Conservation (phyloP, 2,888 invertebrate species). For the Orchesellides sinensis region DNA sequence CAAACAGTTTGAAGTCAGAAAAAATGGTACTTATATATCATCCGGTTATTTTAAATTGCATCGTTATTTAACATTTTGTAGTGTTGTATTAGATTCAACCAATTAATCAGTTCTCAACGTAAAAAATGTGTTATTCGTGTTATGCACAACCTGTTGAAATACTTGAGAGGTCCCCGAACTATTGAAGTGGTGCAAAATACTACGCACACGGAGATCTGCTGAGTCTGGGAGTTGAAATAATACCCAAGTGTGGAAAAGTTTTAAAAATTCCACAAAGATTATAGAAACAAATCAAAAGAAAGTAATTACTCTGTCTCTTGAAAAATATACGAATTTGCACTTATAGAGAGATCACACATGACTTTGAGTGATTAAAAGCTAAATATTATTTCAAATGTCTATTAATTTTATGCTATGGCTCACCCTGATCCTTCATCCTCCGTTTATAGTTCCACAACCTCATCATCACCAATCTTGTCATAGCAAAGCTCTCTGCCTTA, state of each 20-base stretch:
- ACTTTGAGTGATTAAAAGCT: background rate
- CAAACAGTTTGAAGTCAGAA: background rate
- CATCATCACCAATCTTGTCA: slow-evolving; percentile 3
- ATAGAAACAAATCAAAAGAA: background rate
- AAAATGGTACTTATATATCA: no score
- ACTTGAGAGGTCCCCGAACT: slow-evolving; percentile 48
- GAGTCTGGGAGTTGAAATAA: no score
- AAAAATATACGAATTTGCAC: background rate
- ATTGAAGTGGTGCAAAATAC: no score
- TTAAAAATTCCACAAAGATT: no score
- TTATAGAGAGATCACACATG: slow-evolving; percentile 11
- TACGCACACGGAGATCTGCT: no score
- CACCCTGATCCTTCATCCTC: slow-evolving; percentile 46
- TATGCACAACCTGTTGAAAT: slow-evolving; percentile 38
- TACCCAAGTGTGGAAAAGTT: no score
- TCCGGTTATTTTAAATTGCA: no score
- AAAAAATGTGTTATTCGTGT: slow-evolving; percentile 35
- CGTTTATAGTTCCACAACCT: slow-evolving; percentile 10
- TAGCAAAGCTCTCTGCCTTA: slow-evolving; percentile 1
- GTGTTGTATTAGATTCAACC: background rate
- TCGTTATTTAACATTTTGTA: background rate
- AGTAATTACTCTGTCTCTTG: background rate
- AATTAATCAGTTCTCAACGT: slow-evolving; percentile 20
- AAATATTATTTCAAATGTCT: background rate
- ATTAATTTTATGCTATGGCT: slow-evolving; percentile 28